Percentiles rank a stretch among this genome's conserved stretches.
phyloP scores from a whole-genome alignment of 1,140 invertebrate genomes.

The Philopotamus ludificatus region DNA sequence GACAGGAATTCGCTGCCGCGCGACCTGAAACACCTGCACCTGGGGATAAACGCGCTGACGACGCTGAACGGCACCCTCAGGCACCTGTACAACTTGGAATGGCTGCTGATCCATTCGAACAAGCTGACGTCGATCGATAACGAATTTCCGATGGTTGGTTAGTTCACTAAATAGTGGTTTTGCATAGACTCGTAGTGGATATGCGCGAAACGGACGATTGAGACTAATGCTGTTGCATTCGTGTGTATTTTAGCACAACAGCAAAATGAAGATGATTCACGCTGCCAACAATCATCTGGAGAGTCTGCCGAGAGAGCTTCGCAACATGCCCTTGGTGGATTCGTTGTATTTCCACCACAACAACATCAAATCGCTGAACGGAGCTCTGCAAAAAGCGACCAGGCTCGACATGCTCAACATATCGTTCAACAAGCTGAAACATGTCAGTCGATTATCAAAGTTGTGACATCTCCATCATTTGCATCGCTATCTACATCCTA shows the following conservation, averaged over 20 bases:
- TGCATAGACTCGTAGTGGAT: background rate
- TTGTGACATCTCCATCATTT: too few species aligned
- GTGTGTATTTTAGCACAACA: conserved; percentile 54
- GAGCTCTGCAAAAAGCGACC: conserved; percentile 65
- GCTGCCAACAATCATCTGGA: conserved; percentile 70
- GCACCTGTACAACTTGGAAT: conserved; percentile 68
- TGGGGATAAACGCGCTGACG: conserved; percentile 69
- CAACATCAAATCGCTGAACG: conserved; percentile 65
- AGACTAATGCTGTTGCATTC: background rate
- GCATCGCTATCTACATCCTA: too few species aligned
- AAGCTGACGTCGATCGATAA: conserved; percentile 69
- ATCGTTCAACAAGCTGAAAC: conserved; percentile 71
- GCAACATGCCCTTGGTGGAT: conserved; percentile 64
- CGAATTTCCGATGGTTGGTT: conserved; percentile 64
- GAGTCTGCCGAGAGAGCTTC: conserved; percentile 67
- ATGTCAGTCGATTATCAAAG: too few species aligned
- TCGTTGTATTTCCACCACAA: conserved; percentile 71
- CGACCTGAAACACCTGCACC: conserved; percentile 65
- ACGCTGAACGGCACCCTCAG: conserved; percentile 72
- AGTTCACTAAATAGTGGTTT: conserved; percentile 23
- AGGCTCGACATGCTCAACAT: conserved; percentile 65
- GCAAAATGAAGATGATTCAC: conserved; percentile 66
- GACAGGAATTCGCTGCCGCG: conserved; percentile 65
- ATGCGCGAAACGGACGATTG: background rate
- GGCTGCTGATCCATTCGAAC: conserved; percentile 76